Base-by-base conservation (phyloP, 2,797 vertebrate genomes). In the Mormyrus proboscirostris region DNA sequence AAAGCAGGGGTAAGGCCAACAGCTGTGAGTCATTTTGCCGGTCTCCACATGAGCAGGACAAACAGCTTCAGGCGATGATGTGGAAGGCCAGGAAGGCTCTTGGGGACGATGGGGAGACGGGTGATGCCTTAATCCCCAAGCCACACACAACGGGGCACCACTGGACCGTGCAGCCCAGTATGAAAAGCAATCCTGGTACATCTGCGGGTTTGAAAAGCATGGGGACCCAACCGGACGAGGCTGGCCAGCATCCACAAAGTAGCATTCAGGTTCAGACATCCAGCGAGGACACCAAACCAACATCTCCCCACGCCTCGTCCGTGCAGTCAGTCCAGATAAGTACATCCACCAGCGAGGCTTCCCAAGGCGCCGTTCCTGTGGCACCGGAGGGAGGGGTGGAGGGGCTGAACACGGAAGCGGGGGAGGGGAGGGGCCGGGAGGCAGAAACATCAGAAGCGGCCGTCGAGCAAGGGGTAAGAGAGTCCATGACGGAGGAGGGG, bases 291-390 rank as follows among this genome's bases (percentile, higher is more conserved):
- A 22, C 4, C 29, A 85, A 10, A 29, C n/a, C 51, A 12, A 7
- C 10, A 14, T 44, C 38, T 62, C 2, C 16, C 10, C 53, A 33
- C 0, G 2, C 88, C 89, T 92, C 91, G 47, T 95, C 91, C 50
- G 91, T 96, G 53, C 96, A 96, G 90, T 96, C 95, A 0, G 87
- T 96, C 86, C 95, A 95, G 3, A 94, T 96, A 0, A 96, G 95
- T 91, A 96, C 96, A 16, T 96, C 95, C 0, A 94, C 93, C 1
- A 3, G 22, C 19, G 94, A 95, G 53, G 90, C 87, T 51, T 89
- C 89, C 16, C 55, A 25, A 0, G 90, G 89, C 14, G 51, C 91
- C 0, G 55, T 83, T 1, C 50, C 89, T 0, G 59, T 86, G 0
- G 14, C 44, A 88, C 91, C 59, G 6, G 91, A 10, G 90, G 91